Evolutionary conservation across 2,113 vertebrate species (phyloP).

Genomic region (Gavia stellata): DNA sequence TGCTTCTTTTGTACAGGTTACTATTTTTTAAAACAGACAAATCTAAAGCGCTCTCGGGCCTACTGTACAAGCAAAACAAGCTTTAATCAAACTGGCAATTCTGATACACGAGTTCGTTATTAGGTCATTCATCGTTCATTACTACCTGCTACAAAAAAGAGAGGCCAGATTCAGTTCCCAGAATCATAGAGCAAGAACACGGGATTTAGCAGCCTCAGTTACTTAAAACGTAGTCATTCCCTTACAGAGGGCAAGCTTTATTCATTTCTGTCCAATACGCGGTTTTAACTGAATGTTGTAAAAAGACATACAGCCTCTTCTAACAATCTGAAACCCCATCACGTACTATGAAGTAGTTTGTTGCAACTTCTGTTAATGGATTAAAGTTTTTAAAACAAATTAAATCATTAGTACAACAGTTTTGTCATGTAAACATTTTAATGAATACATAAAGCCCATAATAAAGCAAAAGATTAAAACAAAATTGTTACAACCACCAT

Average conservation of each 20-base stretch:
- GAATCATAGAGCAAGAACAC: background rate
- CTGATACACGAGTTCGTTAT: background rate
- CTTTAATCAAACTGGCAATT: background rate
- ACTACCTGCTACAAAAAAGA: background rate
- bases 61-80: fast-evolving
- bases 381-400: constrained; percentile 27
- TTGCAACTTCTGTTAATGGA: constrained; percentile 38
- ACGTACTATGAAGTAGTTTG: fast-evolving
- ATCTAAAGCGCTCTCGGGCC: background rate
- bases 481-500: constrained; percentile 33
- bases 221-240: background rate
- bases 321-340: background rate
- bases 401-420: constrained; percentile 33
- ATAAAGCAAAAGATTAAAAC: constrained; percentile 41
- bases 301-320: background rate
- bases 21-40: background rate
- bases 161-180: background rate
- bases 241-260: background rate
- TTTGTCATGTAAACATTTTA: constrained; percentile 63
- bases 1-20: background rate
- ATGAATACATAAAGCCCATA: constrained; percentile 49
- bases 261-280: background rate
- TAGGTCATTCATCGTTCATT: background rate
- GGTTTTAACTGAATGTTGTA: background rate
- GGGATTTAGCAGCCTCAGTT: background rate